Conservation (phyloP, 1,140 invertebrate genomes). For the Wiebesia pumilae region DNA sequence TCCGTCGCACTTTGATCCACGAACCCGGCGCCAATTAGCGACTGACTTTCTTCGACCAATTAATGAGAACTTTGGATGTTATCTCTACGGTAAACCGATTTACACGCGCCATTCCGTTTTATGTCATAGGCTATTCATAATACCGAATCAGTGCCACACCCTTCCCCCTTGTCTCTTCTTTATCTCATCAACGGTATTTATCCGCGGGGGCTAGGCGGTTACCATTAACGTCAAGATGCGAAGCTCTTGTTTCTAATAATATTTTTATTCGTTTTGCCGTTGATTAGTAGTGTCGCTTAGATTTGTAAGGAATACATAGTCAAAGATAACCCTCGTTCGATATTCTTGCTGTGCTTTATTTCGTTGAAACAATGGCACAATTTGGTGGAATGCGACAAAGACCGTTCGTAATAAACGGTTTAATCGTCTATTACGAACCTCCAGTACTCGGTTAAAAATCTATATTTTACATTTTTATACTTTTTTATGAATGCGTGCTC, state of each 20-base stretch:
- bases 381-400: no score
- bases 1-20: background rate
- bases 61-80: background rate
- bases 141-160: background rate
- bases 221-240: background rate
- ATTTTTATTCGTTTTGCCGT: background rate
- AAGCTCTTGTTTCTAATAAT: background rate
- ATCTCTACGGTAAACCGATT: background rate
- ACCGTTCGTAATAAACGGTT: no score
- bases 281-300: background rate
- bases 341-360: background rate
- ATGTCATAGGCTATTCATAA: background rate
- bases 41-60: background rate
- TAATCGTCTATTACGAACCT: no score
- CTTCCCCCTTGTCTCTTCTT: background rate
- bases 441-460: no score
- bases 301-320: background rate
- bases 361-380: no score
- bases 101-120: background rate
- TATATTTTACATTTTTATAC: no score
- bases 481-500: no score
- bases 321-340: background rate
- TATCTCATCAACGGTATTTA: background rate
- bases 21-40: constrained; percentile 25
- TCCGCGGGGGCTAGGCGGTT: background rate